phyloP scores from a whole-genome alignment of 2,888 invertebrate species.

The Camponotus fellah region DNA sequence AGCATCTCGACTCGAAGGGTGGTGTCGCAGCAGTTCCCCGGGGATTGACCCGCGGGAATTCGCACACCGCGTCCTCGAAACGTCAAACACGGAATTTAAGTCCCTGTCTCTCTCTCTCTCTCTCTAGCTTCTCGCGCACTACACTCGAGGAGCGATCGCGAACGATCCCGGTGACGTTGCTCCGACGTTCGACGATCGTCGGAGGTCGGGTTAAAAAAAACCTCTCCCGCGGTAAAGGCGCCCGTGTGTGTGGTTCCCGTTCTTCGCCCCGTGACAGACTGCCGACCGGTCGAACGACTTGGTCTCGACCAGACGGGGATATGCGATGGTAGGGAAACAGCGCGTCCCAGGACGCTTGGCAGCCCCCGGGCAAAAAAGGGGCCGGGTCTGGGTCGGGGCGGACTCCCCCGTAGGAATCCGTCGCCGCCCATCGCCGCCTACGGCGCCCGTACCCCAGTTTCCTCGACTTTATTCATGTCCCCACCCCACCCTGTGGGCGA shows the following conservation, averaged over 20 bases:
- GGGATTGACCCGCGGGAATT: constrained; percentile 47
- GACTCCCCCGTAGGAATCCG: constrained; percentile 74
- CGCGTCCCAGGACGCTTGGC: constrained; percentile 61
- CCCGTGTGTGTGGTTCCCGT: constrained; percentile 82
- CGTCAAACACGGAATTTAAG: constrained; percentile 16
- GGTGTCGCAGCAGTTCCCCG: constrained; percentile 19
- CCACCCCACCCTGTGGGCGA: too few relatives aligned
- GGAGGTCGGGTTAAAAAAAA: constrained; percentile 36
- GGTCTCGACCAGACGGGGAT: constrained; percentile 78
- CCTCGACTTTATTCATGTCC: constrained; percentile 71
- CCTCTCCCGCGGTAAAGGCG: constrained; percentile 73
- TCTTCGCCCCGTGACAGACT: constrained; percentile 86
- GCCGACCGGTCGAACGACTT: constrained; percentile 82
- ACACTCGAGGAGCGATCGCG: constrained; percentile 54
- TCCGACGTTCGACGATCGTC: not conserved
- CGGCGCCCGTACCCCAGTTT: constrained; percentile 62
- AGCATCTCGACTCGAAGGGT: constrained; percentile 78
- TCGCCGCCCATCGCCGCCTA: constrained; percentile 83
- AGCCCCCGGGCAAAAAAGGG: constrained; percentile 83
- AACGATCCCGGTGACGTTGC: not conserved
- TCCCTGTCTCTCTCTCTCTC: not conserved
- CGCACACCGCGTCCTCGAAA: constrained; percentile 43
- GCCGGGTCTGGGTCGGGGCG: constrained; percentile 80
- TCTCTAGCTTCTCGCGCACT: constrained; percentile 32
- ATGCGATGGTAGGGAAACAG: constrained; percentile 75